Evolutionary conservation across 2,888 invertebrate genomes (phyloP), one percentile per base, ranked within the genome.

Genomic region (Apotomis turbidana): DNA sequence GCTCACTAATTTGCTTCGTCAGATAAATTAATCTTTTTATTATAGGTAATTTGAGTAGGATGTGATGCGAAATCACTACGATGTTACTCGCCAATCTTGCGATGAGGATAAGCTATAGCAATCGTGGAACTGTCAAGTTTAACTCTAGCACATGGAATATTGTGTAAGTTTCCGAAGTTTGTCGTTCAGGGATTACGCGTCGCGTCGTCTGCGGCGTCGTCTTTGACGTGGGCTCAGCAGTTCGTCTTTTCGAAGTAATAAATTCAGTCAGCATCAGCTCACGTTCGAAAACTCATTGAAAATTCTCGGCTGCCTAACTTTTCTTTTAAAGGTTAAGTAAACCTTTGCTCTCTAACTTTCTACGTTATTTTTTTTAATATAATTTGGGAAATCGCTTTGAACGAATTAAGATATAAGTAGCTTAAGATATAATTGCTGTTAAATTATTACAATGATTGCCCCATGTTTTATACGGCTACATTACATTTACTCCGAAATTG

Each of bases 271-370:
- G 13, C 44, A 38, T 52, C 52, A 6, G 36, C 49, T 55, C 44
- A 59, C 41, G 36, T 41, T 70, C 36, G 44, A 36, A 59, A 59
- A 59, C 63, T 59, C 54, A 46, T 54, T 59, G 15, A 13, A 59
- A 54, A 58, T 44, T 64, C 55, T 10, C 46, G 13, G 9, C 41
- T 27, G 27, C 1, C 27, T 51, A 44, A 63, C 63, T 55, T 63
- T 58, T 27, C n/a, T 69, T 57, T 10, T 51, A 68, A 38, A 4
- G 13, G 36, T 38, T 58, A 15, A 2, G 3, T 12, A 44, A 41
- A 61, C 46, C 46, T 60, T 44, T 10, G 9, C 10, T 49, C 10
- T 2, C 49, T 3, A 10, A 9, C 9, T 49, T 49, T 49, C 9
- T 49, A 9, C 49, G 3, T 49, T 41, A 27, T 2, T 27, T 2